Base-by-base conservation (phyloP, 53 echinoderm and acorn worm species). In the Holothuria leucospilota region DNA sequence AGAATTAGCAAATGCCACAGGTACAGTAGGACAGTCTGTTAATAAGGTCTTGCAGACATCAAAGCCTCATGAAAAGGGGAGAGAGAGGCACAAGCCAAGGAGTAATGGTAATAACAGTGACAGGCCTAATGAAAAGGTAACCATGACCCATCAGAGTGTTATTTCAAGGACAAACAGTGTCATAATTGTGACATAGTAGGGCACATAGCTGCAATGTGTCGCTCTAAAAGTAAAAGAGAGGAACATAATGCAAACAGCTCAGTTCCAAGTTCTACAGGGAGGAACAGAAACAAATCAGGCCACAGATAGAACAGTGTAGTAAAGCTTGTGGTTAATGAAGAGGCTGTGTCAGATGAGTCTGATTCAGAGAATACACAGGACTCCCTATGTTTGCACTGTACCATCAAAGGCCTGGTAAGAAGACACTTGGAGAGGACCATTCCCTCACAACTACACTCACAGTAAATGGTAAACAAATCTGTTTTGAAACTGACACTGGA, bases 401-500 rank as follows among this genome's bases (percentile, higher is more conserved):
- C 6, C 30, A 69, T 39, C 70, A 39, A 34, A 69, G 28, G 29
- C 70, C 5, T 69, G 15, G 70, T 69, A 69, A 69, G 34, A 38
- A 29, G 39, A 13, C 5, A 28, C 3, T 34, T 34, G 13, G 70
- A 69, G 70, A 69, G 70, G 70, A 69, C 70, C 20, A 13, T 27
- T 69, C 39, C 26, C 70, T 69, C 8, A 38, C 51, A 26, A 51
- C 34, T 26, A 39, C 40, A 25, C 26, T 89, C 20, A 29, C 38
- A 12, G 34, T 84, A 1, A 42, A 84, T 41, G 62, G 69, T 39
- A 24, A 42, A 7, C 15, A 71, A 12, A 15, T 87, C 6, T 62
- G 62, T 2, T 81, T 90, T 80, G 82, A 87, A 62, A 59, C 87
- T 21, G 87, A 90, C 71, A 90, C 90, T 16, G 83, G 91, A 25